Evolutionary conservation across 1,140 invertebrate genomes (phyloP).

Genomic region (Teleopsis dalmanni): DNA sequence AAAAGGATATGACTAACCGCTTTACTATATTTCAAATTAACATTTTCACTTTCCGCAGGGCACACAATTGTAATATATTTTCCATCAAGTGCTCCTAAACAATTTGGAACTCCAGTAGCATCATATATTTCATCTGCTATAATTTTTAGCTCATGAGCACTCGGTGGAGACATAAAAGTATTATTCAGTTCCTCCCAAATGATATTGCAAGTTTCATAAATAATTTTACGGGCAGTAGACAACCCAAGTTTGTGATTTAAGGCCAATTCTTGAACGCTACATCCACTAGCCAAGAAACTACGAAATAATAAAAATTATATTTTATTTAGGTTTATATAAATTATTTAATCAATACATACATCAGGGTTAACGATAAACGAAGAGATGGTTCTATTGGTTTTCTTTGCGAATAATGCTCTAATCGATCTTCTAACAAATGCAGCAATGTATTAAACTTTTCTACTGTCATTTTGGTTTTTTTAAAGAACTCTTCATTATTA

Average conservation of each 20-base stretch:
- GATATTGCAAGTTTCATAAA: slow-evolving; percentile 1
- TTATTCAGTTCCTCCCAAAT: background rate
- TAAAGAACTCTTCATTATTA: too few relatives aligned
- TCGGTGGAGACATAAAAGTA: background rate
- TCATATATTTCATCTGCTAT: background rate
- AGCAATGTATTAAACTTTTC: too few relatives aligned
- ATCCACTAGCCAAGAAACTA: too few relatives aligned
- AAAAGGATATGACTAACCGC: too few relatives aligned
- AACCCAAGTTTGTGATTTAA: background rate
- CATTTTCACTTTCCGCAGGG: background rate
- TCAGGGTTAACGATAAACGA: too few relatives aligned
- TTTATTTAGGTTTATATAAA: too few relatives aligned
- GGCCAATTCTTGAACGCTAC: background rate
- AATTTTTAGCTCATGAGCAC: background rate
- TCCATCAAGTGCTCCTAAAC: background rate
- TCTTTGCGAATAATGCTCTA: too few relatives aligned
- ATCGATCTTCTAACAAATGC: too few relatives aligned
- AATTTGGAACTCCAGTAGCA: background rate
- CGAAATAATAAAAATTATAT: too few relatives aligned
- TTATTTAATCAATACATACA: too few relatives aligned
- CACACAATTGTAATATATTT: background rate
- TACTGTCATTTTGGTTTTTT: too few relatives aligned
- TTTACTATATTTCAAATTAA: background rate
- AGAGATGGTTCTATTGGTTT: too few relatives aligned
- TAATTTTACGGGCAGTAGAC: background rate